These are phyloP conservation scores for Habrosyne pyritoides DNA, from an alignment of 2,888 invertebrate species.

Conservation along the genomic window DNA sequence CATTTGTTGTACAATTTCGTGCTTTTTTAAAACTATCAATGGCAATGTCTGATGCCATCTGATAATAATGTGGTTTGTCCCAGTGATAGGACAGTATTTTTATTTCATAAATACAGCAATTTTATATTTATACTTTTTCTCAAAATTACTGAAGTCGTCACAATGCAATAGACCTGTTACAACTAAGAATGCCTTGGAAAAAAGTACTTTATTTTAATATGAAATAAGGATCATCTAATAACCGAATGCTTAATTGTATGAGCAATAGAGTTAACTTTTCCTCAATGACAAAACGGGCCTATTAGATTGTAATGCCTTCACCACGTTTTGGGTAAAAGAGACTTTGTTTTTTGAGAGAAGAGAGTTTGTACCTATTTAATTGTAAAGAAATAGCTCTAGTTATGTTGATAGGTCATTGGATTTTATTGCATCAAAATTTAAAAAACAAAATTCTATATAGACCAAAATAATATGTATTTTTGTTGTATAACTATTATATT, in stretches of 20 bases:
- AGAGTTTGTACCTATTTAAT: slow-evolving; percentile 10
- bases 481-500: slow-evolving; percentile 10
- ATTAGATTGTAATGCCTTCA: too few species aligned
- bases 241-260: too few species aligned
- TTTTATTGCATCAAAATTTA: not conserved
- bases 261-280: too few species aligned
- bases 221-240: too few species aligned
- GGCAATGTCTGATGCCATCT: not conserved
- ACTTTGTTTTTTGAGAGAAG: slow-evolving; percentile 1
- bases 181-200: too few species aligned
- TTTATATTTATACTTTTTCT: slow-evolving; percentile 8
- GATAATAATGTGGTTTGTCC: not conserved
- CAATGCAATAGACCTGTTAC: too few species aligned
- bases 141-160: not conserved
- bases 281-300: too few species aligned
- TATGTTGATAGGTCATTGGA: not conserved
- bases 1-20: slow-evolving; percentile 4
- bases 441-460: not conserved
- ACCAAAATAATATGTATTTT: slow-evolving; percentile 8
- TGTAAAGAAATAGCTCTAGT: not conserved
- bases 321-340: not conserved
- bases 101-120: slow-evolving; percentile 49
- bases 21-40: not conserved
- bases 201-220: too few species aligned
- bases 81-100: slow-evolving; percentile 10